A percentile compares a stretch with the other conserved stretches of the same genome.
These are phyloP conservation scores for Scleropages formosus DNA, from an alignment of 2,797 vertebrate genomes.

Conservation along the genomic window DNA sequence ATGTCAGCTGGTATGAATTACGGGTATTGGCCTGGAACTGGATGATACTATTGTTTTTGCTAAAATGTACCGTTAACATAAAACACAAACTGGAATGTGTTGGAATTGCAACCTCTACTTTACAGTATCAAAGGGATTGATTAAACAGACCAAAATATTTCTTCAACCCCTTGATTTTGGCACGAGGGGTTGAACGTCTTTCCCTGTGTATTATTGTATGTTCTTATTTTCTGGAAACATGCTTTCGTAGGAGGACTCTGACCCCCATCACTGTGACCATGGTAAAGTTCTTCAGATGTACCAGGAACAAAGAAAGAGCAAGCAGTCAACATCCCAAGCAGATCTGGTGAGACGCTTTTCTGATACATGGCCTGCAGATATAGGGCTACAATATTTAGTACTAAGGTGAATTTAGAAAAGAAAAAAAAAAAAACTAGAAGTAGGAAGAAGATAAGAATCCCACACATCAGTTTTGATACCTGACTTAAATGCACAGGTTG, in stretches of 20 bases:
- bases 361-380: too few species aligned
- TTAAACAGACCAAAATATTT: too few species aligned
- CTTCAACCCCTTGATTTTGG: too few species aligned
- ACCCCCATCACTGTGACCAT: slow-evolving; percentile 74
- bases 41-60: not conserved
- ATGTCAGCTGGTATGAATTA: not conserved
- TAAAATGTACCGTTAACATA: not conserved
- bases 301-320: slow-evolving; percentile 61
- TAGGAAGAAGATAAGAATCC: not conserved
- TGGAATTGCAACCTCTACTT: not conserved
- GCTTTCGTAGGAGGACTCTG: slow-evolving; percentile 51
- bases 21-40: not conserved
- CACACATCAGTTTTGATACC: not conserved
- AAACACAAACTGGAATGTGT: not conserved
- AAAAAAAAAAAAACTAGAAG: not conserved
- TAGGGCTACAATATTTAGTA: not conserved
- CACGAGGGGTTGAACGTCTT: too few species aligned
- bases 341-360: slow-evolving; percentile 68
- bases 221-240: too few species aligned
- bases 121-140: not conserved
- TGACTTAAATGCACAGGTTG: slow-evolving; percentile 34
- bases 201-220: too few species aligned
- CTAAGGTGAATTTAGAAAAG: too few species aligned
- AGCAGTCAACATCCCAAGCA: slow-evolving; percentile 57
- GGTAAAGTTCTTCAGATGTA: slow-evolving; percentile 73